Conservation (phyloP, 2,888 invertebrate genomes). For the Apocheima hispidaria region DNA sequence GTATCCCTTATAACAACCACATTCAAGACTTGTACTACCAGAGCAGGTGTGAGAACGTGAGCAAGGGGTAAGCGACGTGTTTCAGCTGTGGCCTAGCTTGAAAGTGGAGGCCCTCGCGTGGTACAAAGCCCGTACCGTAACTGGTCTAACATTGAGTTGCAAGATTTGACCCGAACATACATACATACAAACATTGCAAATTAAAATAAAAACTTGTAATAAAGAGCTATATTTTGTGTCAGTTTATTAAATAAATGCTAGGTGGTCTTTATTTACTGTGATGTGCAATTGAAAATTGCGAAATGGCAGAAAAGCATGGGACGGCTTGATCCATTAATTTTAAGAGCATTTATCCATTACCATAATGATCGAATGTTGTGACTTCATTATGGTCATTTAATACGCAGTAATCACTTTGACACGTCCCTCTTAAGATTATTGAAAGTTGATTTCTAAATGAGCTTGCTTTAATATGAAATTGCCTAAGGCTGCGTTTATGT, state of each 20-base stretch:
- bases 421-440: constrained; percentile 49
- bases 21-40: no score
- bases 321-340: constrained; percentile 69
- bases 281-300: constrained; percentile 45
- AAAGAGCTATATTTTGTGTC: constrained; percentile 20
- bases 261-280: constrained; percentile 28
- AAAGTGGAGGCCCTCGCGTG: no score
- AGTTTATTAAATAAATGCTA: constrained; percentile 27
- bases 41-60: no score
- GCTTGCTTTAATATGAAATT: neutral
- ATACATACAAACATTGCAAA: no score
- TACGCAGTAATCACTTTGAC: constrained; percentile 54
- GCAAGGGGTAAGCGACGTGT: no score
- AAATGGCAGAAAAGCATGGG: constrained; percentile 60
- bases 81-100: no score
- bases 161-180: no score
- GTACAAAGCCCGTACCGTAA: no score
- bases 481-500: no score
- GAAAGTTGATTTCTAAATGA: constrained; percentile 47
- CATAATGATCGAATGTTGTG: constrained; percentile 69
- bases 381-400: constrained; percentile 73
- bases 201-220: no score
- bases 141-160: no score
- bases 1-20: no score
- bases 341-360: constrained; percentile 82